These are phyloP conservation scores for Spatulosminthurus flaviceps DNA, from an alignment of 2,888 invertebrate genomes.

Conservation along the genomic window DNA sequence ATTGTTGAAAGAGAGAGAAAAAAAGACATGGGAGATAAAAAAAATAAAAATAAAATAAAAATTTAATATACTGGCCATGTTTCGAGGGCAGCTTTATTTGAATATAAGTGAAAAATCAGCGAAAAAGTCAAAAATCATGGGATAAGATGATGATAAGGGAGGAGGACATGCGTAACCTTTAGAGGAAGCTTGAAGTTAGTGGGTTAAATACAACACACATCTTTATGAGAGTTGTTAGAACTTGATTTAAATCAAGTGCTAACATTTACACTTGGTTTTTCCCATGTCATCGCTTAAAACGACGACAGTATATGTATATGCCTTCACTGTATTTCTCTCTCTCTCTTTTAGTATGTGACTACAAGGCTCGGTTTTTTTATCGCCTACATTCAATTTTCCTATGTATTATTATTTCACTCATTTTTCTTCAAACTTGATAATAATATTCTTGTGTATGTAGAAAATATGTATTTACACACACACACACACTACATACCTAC, in stretches of 20 bases:
- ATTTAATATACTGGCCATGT: neutral
- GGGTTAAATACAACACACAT: neutral
- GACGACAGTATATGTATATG: neutral
- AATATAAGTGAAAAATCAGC: neutral
- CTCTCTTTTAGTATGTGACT: too few species aligned
- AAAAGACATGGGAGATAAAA: too few species aligned
- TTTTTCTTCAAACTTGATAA: too few species aligned
- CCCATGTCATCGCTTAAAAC: constrained; percentile 4
- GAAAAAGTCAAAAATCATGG: neutral
- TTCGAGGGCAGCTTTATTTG: neutral
- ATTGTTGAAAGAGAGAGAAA: too few species aligned
- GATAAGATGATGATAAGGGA: constrained; percentile 5
- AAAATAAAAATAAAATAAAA: neutral
- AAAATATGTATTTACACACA: too few species aligned
- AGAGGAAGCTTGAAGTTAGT: neutral
- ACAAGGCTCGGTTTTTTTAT: too few species aligned
- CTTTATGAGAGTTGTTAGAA: constrained; percentile 4
- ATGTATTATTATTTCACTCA: too few species aligned
- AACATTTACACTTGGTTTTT: constrained; percentile 13
- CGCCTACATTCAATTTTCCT: too few species aligned
- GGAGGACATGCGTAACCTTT: constrained; percentile 4
- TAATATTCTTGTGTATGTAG: too few species aligned
- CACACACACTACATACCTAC: too few species aligned
- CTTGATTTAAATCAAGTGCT: constrained; percentile 18
- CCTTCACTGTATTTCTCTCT: neutral